Base-by-base conservation (phyloP, 2,113 vertebrate genomes). In the Tachycineta bicolor region DNA sequence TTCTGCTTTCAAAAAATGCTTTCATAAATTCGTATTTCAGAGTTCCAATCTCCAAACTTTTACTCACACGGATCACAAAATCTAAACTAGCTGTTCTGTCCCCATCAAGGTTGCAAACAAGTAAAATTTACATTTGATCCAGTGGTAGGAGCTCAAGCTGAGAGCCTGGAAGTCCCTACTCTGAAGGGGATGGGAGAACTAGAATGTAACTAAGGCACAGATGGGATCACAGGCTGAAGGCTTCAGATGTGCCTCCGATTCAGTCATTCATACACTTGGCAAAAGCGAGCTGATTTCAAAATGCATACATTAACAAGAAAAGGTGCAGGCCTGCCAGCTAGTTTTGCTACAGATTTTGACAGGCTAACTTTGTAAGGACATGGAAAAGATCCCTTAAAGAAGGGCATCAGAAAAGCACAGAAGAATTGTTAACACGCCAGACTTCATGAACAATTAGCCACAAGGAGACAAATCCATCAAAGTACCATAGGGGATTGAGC, bases 171-270 rank as follows among this genome's bases (percentile, higher is more conserved):
- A 83, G 37, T 21, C 34, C 55, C n/a, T 37, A 2, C 9, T 60
- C 70, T 46, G 41, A 69, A 79, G 49, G 49, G 9, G 2, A 71
- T 31, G 29, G 63, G n/a, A 28, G 53, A 93, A 87, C 59, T 23
- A 34, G 62, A 82, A 87, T 22, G 41, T 20, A 85, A 53, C 65
- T 59, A 0, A 9, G 21, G 85, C 90, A 94, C 75, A 95, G 92
- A 92, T 63, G 83, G 92, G 73, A 90, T 80, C 71, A 59, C 80
- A 92, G 26, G 50, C 71, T 94, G 92, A 77, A 90, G 86, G 21
- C 68, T 86, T 90, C 92, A 89, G 86, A 74, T 63, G 50, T 79
- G 82, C 67, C 87, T 93, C 70, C 17, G 43, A 63, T 41, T 20
- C 79, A 91, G 53, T 75, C 65, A 91, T 41, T 87, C 77, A 68